A percentile compares a stretch with the other conserved stretches of the same genome.
Conservation (phyloP, 2,888 invertebrate genomes). For the Salticus scenicus region DNA sequence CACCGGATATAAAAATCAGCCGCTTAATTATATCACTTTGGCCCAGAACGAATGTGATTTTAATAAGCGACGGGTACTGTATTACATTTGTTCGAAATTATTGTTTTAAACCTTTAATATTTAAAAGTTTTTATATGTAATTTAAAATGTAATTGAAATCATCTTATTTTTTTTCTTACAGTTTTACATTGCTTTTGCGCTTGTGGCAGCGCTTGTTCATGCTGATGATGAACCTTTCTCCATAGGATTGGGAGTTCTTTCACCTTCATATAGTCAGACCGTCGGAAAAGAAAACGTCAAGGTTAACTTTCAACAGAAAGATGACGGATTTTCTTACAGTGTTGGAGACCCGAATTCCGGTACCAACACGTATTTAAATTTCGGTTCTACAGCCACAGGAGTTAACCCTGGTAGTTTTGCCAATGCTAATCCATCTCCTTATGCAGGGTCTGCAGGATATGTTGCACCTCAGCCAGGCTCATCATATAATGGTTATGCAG, state of each 20-base stretch:
- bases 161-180: neutral
- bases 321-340: conserved; percentile 66
- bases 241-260: conserved; percentile 70
- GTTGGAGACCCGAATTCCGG: conserved; percentile 55
- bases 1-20: too few species aligned
- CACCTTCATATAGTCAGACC: conserved; percentile 69
- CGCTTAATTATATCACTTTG: too few species aligned
- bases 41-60: too few species aligned
- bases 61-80: too few species aligned
- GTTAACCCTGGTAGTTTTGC: neutral
- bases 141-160: neutral
- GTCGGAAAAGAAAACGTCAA: conserved; percentile 67
- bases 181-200: neutral
- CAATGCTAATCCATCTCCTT: neutral
- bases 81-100: too few species aligned
- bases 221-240: conserved; percentile 64
- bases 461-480: neutral
- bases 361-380: conserved; percentile 32
- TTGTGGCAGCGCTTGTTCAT: conserved; percentile 24
- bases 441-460: neutral
- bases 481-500: neutral
- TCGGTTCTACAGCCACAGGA: conserved; percentile 26
- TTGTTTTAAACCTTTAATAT: too few species aligned
- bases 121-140: too few species aligned
- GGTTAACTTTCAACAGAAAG: conserved; percentile 68